Evolutionary conservation across 1,140 invertebrate genomes (phyloP).

Genomic region (Drosophila sucinea): DNA sequence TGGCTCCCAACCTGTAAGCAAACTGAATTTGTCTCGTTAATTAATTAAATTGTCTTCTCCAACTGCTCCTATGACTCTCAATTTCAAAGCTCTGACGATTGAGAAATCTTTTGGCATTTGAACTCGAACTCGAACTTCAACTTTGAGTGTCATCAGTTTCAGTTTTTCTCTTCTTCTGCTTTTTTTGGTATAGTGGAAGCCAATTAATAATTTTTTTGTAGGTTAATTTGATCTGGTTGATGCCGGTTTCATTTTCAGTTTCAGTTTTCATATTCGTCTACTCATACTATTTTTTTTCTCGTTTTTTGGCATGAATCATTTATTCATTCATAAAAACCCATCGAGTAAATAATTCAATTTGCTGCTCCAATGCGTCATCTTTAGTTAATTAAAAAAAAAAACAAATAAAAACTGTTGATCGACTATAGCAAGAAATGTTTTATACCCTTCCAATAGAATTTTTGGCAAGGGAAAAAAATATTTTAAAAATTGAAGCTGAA

Average conservation of each 20-base stretch:
- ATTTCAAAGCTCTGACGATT: conserved; percentile 34
- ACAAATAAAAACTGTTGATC: neutral
- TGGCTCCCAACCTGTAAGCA: conserved; percentile 32
- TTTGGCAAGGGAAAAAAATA: no score
- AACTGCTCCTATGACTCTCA: conserved; percentile 25
- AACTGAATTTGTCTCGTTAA: conserved; percentile 67
- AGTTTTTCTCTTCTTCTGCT: neutral
- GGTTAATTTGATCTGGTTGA: conserved; percentile 22
- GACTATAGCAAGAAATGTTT: neutral
- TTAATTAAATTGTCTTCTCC: conserved; percentile 69
- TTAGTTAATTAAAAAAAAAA: conserved; percentile 38
- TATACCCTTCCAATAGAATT: neutral
- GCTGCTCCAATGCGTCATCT: conserved; percentile 46
- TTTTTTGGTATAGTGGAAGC: neutral
- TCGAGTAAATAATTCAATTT: conserved; percentile 61
- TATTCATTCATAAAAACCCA: conserved; percentile 54
- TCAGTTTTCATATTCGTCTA: conserved; percentile 1
- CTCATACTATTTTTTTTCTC: neutral
- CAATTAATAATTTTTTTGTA: conserved; percentile 47
- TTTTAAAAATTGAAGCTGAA: no score
- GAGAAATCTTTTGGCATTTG: conserved; percentile 59
- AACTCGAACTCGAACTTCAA: conserved; percentile 40
- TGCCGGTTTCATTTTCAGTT: conserved; percentile 30
- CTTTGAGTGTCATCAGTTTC: conserved; percentile 24
- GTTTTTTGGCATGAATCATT: conserved; percentile 35